Base-by-base conservation (phyloP, 2,797 vertebrate genomes). In the Acrocephalus scirpaceus region DNA sequence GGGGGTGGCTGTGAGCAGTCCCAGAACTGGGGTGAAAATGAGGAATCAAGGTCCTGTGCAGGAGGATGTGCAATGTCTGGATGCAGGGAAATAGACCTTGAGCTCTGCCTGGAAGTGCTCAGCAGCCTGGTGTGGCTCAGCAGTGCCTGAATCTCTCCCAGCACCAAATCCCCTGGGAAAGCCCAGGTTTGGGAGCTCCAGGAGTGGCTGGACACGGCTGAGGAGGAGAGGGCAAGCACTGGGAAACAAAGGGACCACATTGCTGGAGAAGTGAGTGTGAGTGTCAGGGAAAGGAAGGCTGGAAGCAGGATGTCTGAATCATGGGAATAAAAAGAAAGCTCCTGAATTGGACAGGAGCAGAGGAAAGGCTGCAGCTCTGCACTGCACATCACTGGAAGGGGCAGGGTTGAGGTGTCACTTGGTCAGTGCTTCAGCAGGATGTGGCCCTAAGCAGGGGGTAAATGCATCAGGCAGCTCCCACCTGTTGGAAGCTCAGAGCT, bases 171-270 rank as follows among this genome's bases (percentile, higher is more conserved):
- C 11, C 29, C 21, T 30, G 56, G 45, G 45, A 91, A 77, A 93
- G 7, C 3, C 26, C 27, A 56, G n/a, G 11, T 5, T 74, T 42
- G 47, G 70, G 50, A 88, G 61, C 38, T 69, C 27, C 0, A 0
- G 36, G 65, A 38, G 17, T 4, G 0, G 19, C 0, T 75, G 64
- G 48, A 64, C 9, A 26, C 5, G 0, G 1, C 36, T 54, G 71
- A 93, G 67, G 48, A 80, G 64, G 70, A 88, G 70, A 88, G 42
- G 42, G 9, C 2, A 5, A 32, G 62, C 0, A 0, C 3, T 53
- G 62, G 70, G 74, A 93, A 93, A 50, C 11, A n/a, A 56, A 76
- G 44, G 38, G 29, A n/a, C 16, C 30, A 6, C 40, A 2, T 29
- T 76, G 56, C 21, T 5, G 21, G 60, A 70, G 56, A 56, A 88